Evolutionary conservation across 2,797 vertebrate species (phyloP).

Genomic region (Rhyacichthys aspro): DNA sequence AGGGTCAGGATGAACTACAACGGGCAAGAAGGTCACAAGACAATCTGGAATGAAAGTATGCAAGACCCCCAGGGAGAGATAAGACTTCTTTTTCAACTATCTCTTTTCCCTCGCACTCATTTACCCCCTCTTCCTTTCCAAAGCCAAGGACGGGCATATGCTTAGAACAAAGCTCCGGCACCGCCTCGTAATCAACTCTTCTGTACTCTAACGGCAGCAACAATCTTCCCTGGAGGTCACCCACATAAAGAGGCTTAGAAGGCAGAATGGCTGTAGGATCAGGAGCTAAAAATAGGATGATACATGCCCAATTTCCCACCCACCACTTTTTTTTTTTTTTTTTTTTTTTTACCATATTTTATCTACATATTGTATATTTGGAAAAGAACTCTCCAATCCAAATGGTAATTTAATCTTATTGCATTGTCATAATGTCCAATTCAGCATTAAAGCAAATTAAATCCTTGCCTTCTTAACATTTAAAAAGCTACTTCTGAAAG

Average conservation of each 20-base stretch:
- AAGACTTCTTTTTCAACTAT: conserved; percentile 51
- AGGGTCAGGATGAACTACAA: conserved; percentile 50
- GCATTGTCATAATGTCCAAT: background rate
- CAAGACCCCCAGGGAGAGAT: conserved; percentile 52
- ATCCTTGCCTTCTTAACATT: conserved; percentile 1
- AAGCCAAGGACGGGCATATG: conserved; percentile 70
- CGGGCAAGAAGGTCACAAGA: conserved; percentile 60
- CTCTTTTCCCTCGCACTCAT: conserved; percentile 22
- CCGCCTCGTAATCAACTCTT: conserved; percentile 67
- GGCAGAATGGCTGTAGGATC: conserved; percentile 49
- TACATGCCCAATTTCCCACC: conserved; percentile 35
- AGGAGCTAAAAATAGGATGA: conserved; percentile 53
- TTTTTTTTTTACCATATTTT: conserved; percentile 4
- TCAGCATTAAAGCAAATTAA: background rate
- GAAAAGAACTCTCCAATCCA: background rate
- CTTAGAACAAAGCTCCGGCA: conserved; percentile 66
- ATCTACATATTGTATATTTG: conserved; percentile 9
- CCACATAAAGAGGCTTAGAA: conserved; percentile 57
- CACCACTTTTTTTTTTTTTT: background rate
- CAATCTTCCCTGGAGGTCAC: conserved; percentile 71
- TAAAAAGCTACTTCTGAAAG: background rate
- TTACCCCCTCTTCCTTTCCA: conserved; percentile 17
- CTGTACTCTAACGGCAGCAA: conserved; percentile 52
- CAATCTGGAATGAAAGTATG: conserved; percentile 69
- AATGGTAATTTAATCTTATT: background rate